Evolutionary conservation across 2,888 invertebrate species (phyloP).

Genomic region (Conomelus anceps): DNA sequence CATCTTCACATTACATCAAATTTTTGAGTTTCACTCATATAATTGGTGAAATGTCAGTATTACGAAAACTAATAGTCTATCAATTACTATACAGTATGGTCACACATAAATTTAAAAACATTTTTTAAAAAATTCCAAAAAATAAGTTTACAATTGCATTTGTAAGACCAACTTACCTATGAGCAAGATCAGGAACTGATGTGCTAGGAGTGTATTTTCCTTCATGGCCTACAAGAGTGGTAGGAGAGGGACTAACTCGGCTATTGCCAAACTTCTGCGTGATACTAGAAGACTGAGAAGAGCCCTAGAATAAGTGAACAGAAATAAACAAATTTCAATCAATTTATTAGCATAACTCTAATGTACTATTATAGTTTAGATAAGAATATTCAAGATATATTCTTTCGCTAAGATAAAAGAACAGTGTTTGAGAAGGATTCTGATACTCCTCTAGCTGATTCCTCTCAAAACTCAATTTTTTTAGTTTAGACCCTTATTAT

Average conservation of each 20-base stretch:
- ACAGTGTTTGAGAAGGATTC: too few relatives aligned
- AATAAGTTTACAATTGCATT: neutral
- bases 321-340: neutral
- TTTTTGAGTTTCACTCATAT: too few relatives aligned
- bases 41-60: too few relatives aligned
- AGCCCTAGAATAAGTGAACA: neutral
- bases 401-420: too few relatives aligned
- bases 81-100: neutral
- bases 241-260: conserved; percentile 54
- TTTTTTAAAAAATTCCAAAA: neutral
- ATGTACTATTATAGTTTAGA: too few relatives aligned
- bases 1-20: too few relatives aligned
- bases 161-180: conserved; percentile 42
- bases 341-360: too few relatives aligned
- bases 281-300: conserved; percentile 44
- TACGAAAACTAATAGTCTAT: neutral
- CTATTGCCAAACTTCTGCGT: conserved; percentile 68
- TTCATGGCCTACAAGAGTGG: conserved; percentile 69
- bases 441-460: too few relatives aligned
- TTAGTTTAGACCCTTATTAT: too few relatives aligned
- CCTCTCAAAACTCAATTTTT: too few relatives aligned
- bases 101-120: neutral
- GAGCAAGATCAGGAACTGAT: conserved; percentile 54
- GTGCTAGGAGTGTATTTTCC: conserved; percentile 73
- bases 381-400: too few relatives aligned